Base-by-base conservation (phyloP, 2,113 vertebrate species). In the Limnothrissa miodon region DNA sequence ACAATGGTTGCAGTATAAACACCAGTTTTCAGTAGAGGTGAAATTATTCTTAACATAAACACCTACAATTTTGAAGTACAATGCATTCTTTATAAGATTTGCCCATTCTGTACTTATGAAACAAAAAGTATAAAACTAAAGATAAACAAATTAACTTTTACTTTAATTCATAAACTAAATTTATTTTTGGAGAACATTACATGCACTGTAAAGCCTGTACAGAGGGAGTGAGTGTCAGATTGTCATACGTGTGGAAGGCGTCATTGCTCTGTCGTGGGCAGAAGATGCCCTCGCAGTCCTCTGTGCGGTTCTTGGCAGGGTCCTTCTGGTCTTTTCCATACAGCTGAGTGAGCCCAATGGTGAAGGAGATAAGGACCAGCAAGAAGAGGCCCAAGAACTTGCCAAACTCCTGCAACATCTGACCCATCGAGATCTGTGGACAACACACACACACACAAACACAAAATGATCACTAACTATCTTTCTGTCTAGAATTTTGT, bases 331-430 rank as follows among this genome's bases (percentile, higher is more conserved):
- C 93, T 82, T 94, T 99, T 82, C 98, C 98, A 59, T 99, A 99
- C 17, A 99, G 95, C 87, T 99, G 98, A 1, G 97, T 99, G 90
- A 99, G 91, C 79, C 98, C 97, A 86, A 99, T 99, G 80, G 98
- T 99, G 94, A 99, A 99, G 48, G 98, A 99, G 93, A 99, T 97
- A 79, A 99, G 92, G 80, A 99, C 98, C 81, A 99, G 95, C 87
- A 99, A 95, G 89, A 99, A 99, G 93, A 99, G 97, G 82, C 98
- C 98, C 86, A 99, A 92, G 89, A 99, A 99, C 91, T 98, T 99
- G 56, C 97, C 98, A 89, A 99, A 99, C 92, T 99, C 98, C 91
- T 99, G 97, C 85, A 99, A 93, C 98, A 99, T 99, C 92, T 99
- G 97, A 66, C 98, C 98, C 97, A 99, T 99, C 46, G 98, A 99